Conservation (phyloP, 2,888 invertebrate species). For the Nipponacmea schrenckii region DNA sequence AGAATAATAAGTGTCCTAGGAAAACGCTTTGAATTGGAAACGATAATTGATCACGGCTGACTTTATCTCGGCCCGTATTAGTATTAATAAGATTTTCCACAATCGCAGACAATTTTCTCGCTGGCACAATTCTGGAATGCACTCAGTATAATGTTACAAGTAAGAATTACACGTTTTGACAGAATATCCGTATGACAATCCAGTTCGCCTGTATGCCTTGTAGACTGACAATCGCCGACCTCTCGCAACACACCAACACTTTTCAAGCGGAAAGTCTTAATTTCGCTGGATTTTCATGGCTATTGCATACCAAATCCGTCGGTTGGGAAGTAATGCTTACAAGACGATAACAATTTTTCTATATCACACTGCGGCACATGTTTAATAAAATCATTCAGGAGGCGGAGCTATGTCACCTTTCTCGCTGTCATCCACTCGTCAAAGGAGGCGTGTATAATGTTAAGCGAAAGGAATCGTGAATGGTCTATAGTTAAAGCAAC, state of each 20-base stretch:
- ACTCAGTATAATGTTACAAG: neutral
- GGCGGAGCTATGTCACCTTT: constrained; percentile 21
- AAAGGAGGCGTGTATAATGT: constrained; percentile 10
- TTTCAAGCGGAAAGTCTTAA: constrained; percentile 22
- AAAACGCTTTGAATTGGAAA: constrained; percentile 4
- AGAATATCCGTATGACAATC: neutral
- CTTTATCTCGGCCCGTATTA: constrained; percentile 2
- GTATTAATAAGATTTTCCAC: constrained; percentile 7
- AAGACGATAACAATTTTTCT: constrained; percentile 4
- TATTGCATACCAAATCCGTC: constrained; percentile 17
- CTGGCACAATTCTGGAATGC: constrained; percentile 1
- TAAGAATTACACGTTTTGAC: neutral
- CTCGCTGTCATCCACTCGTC: constrained; percentile 9
- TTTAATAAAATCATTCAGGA: constrained; percentile 25
- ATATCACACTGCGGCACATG: constrained; percentile 30
- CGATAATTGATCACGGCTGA: constrained; percentile 6
- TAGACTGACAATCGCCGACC: constrained; percentile 5
- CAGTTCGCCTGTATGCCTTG: neutral
- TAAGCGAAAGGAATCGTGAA: neutral
- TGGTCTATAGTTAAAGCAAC: neutral
- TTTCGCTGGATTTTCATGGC: constrained; percentile 17
- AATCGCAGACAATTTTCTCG: constrained; percentile 7
- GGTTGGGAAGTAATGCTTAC: constrained; percentile 2
- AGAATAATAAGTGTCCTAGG: neutral
- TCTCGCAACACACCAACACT: neutral